Percentiles rank a stretch among this genome's conserved stretches.
Evolutionary conservation across 2,888 invertebrate species (phyloP).

Genomic region (Acleris emargana): DNA sequence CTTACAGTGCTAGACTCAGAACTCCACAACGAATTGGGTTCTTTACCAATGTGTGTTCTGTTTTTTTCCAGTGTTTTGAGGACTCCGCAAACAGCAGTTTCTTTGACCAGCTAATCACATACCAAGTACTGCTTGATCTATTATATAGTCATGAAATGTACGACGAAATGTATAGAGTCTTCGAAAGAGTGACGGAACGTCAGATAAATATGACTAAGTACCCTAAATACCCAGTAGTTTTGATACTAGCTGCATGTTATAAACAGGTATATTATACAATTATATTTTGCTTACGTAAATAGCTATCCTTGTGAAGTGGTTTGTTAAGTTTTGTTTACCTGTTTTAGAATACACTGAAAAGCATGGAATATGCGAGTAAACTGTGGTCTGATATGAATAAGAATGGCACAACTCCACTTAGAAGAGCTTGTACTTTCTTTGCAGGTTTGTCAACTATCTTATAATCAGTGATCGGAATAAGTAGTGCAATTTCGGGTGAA

Average conservation of each 20-base stretch:
- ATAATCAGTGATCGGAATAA: too few species aligned
- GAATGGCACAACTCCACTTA: slow-evolving; percentile 82
- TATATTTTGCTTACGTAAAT: too few species aligned
- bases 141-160: slow-evolving; percentile 87
- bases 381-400: slow-evolving; percentile 84
- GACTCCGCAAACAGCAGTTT: slow-evolving; percentile 85
- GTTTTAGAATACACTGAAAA: slow-evolving; percentile 87
- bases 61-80: slow-evolving; percentile 83
- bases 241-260: slow-evolving; percentile 88
- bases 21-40: neutral
- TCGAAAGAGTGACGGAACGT: slow-evolving; percentile 84
- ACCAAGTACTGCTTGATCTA: slow-evolving; percentile 88
- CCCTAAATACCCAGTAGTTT: slow-evolving; percentile 87
- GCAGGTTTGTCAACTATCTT: slow-evolving; percentile 66
- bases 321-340: neutral
- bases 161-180: slow-evolving; percentile 85
- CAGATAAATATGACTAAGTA: slow-evolving; percentile 86
- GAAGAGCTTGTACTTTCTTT: slow-evolving; percentile 86
- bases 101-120: slow-evolving; percentile 88
- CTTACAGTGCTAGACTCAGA: too few species aligned
- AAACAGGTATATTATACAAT: slow-evolving; percentile 84
- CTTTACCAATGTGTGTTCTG: slow-evolving; percentile 15
- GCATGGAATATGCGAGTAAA: slow-evolving; percentile 85
- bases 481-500: too few species aligned
- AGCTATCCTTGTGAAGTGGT: too few species aligned